Percentiles rank a stretch among this genome's conserved stretches.
Evolutionary conservation across 2,797 vertebrate genomes (phyloP).

Genomic region (Macropus fuliginosus): DNA sequence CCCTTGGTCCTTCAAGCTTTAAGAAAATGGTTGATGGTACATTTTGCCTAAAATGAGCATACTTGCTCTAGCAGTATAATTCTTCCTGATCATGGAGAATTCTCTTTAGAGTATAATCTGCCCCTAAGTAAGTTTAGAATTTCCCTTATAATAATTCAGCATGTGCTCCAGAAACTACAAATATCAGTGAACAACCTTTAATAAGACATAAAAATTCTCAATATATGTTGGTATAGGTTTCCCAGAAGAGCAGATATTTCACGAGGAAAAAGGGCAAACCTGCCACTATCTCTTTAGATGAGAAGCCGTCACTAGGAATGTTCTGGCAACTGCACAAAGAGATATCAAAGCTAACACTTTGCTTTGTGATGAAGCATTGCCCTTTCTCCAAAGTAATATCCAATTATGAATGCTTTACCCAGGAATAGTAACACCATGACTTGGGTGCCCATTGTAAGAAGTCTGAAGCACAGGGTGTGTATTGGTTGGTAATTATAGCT

Average conservation of each 20-base stretch:
- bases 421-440: constrained; percentile 74
- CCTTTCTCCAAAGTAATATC: constrained; percentile 82
- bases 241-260: constrained; percentile 82
- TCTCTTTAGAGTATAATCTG: constrained; percentile 76
- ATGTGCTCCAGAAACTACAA: constrained; percentile 77
- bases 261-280: constrained; percentile 84
- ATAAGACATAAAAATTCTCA: constrained; percentile 80
- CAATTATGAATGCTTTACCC: constrained; percentile 82
- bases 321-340: constrained; percentile 79
- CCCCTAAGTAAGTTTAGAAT: constrained; percentile 76
- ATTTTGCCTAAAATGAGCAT: constrained; percentile 35
- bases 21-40: background rate
- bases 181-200: constrained; percentile 83
- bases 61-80: constrained; percentile 11
- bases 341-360: constrained; percentile 78
- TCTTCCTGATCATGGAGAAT: constrained; percentile 53
- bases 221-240: constrained; percentile 77
- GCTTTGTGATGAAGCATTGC: constrained; percentile 83
- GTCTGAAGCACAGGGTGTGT: constrained; percentile 22
- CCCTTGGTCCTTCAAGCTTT: background rate
- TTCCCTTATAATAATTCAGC: constrained; percentile 75
- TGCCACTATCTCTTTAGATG: constrained; percentile 81
- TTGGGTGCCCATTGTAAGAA: constrained; percentile 43
- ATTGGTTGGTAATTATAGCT: constrained; percentile 56
- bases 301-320: constrained; percentile 77